Conservation (phyloP, 2,113 vertebrate genomes). For the Syngnathus scovelli region DNA sequence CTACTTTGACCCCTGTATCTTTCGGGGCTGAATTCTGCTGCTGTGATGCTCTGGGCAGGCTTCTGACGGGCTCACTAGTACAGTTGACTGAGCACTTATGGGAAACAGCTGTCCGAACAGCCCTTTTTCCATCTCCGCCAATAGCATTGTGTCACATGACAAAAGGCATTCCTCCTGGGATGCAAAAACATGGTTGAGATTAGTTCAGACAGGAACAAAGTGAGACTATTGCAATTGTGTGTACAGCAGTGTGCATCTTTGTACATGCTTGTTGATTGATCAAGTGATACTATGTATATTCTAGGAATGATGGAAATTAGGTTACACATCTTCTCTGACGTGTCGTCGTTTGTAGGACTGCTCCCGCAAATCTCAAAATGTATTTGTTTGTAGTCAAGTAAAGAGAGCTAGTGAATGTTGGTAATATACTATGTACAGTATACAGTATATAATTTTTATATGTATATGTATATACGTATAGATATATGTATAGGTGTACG, state of each 20-base stretch:
- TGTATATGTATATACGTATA: too few species aligned
- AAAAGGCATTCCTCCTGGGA: constrained; percentile 61
- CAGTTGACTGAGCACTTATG: constrained; percentile 62
- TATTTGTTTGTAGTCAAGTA: constrained; percentile 9
- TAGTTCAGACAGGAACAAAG: constrained; percentile 61
- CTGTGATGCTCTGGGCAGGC: constrained; percentile 38
- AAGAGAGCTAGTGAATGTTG: background rate
- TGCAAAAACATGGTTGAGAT: constrained; percentile 49
- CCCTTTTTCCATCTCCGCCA: constrained; percentile 14
- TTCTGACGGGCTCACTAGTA: constrained; percentile 41
- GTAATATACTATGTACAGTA: background rate
- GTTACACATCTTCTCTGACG: constrained; percentile 57
- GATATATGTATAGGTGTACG: too few species aligned
- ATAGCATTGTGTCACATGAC: constrained; percentile 58
- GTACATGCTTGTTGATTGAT: constrained; percentile 37
- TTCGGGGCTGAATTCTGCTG: constrained; percentile 34
- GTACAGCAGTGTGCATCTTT: constrained; percentile 13
- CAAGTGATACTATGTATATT: constrained; percentile 44
- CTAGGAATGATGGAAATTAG: constrained; percentile 37
- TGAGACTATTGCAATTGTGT: constrained; percentile 34
- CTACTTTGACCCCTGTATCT: constrained; percentile 44
- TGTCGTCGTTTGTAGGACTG: constrained; percentile 26
- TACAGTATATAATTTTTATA: background rate
- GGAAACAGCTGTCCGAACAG: constrained; percentile 68
- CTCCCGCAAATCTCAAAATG: constrained; percentile 24